Evolutionary conservation across 2,113 vertebrate species (phyloP), one percentile per base, ranked within the genome.

Genomic region (Dasyornis broadbenti): DNA sequence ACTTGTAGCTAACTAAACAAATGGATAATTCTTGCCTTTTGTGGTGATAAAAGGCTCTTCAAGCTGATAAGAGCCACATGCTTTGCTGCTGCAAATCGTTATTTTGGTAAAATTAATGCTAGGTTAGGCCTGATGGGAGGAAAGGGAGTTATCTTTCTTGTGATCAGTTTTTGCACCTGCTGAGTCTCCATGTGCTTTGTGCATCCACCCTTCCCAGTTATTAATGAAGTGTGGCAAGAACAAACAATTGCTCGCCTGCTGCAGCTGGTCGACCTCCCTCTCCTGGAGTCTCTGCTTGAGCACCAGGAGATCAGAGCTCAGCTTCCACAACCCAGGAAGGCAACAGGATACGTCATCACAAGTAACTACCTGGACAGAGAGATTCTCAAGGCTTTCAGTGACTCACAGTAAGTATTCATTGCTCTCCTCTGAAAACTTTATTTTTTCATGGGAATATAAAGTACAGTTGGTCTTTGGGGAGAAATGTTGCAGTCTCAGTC

Each of bases 341-440:
- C 98, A 64, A 87, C 98, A 13, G 98, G 98, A 31, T 96, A 98
- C 68, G 91, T 98, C 88, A 98, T 98, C 95, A 98, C 97, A 11
- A 99, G 98, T 52, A 99, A 98, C 97, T 99, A 98, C 90, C 94
- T 99, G 60, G 99, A 99, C 96, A 97, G 99, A 75, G 98, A 99
- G 92, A 99, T 99, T 94, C 98, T 99, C 84, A 99, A 99, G 96
- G 99, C 99, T 89, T 99, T 99, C 95, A 98, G 99, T 93, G 99
- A 99, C 95, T 98, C 99, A 24, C 99, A 99, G 99, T 99, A 97
- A 94, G 99, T 98, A 56, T 42, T 85, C 73, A 19, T 11, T 0
- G 5, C 45, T 82, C 33, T 12, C 70, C 27, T 82, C 50, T 63
- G n/a, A 28, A 45, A 22, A 4, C 57, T 16, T 63, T 6, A 53